Base-by-base conservation (phyloP, 1,140 invertebrate genomes). In the Macrosteles quadrilineatus region DNA sequence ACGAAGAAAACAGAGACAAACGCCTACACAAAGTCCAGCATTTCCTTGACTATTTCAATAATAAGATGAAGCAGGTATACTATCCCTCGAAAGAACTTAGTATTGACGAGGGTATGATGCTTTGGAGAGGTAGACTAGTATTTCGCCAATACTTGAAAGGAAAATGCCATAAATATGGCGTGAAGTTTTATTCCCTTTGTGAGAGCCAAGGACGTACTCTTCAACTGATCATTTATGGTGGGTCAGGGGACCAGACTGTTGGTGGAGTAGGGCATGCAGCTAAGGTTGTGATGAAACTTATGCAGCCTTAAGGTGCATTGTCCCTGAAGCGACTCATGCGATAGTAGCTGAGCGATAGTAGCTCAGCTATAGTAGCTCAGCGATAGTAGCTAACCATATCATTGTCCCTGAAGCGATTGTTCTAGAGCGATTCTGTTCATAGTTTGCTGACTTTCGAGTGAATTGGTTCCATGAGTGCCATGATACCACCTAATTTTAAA, bases 111-210 rank as follows among this genome's bases (percentile, higher is more conserved):
- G 71, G 72, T 2, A 74, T 76, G 75, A 43, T 76, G 2, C 75
- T 77, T 21, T 79, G 76, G 73, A 66, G 74, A 55, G 77, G 79
- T 30, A 68, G 76, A 55, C 70, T 80, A 32, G 64, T 74, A 14
- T 80, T 79, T 70, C 59, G 69, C 67, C 76, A 79, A 62, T 76
- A 80, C 55, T 76, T 77, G 55, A 71, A 76, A 70, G 73, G 74
- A 55, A 78, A 79, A 73, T 47, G 62, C 17, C 76, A 77, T 57
- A 77, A 76, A 65, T 78, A 77, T 67, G 74, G 74, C 43, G 74
- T 78, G 19, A 79, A 79, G 67, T 69, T 78, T 59, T 76, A 75
- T 67, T 76, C 76, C 72, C 72, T 78, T 53, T 75, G 68, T 27
- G 71, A 71, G 64, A 31, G 67, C 23, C 62, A 72, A 25, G 71